A percentile compares a stretch with the other conserved stretches of the same genome.
Conservation (phyloP, 1,140 invertebrate species). For the Nixonia krombeini region DNA sequence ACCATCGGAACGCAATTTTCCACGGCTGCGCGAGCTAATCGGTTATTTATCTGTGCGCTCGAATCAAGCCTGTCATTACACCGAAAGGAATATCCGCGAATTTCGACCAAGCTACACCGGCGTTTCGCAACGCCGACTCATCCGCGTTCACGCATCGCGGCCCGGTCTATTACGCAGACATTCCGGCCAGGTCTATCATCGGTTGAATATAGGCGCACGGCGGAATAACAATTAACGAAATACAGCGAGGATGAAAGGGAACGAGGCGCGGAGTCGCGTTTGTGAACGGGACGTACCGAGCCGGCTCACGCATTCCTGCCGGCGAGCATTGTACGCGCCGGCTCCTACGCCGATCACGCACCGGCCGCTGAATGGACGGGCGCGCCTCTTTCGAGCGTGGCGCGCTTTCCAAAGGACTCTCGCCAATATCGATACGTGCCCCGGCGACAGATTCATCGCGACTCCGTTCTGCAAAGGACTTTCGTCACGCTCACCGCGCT, state of each 20-base stretch:
- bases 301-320: conserved; percentile 19
- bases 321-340: conserved; percentile 25
- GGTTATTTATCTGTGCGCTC: conserved; percentile 15
- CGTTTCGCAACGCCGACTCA: no score
- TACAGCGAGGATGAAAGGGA: conserved; percentile 41
- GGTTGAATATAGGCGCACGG: conserved; percentile 2
- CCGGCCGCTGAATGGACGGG: conserved; percentile 21
- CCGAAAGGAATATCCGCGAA: no score
- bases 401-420: conserved; percentile 45
- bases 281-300: conserved; percentile 24
- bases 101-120: no score
- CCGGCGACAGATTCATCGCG: conserved; percentile 34
- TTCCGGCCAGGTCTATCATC: no score
- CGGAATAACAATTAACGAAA: conserved; percentile 46
- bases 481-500: conserved; percentile 43
- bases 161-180: no score
- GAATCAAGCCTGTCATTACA: conserved; percentile 3
- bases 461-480: conserved; percentile 29
- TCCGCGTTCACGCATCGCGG: no score
- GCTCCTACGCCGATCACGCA: conserved; percentile 41
- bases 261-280: no score
- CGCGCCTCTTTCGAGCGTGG: conserved; percentile 34
- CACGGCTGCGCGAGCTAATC: conserved; percentile 35
- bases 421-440: conserved; percentile 24
- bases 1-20: conserved; percentile 36